These are phyloP conservation scores for Cathartes aura DNA, from an alignment of 2,113 vertebrate species.

Conservation along the genomic window DNA sequence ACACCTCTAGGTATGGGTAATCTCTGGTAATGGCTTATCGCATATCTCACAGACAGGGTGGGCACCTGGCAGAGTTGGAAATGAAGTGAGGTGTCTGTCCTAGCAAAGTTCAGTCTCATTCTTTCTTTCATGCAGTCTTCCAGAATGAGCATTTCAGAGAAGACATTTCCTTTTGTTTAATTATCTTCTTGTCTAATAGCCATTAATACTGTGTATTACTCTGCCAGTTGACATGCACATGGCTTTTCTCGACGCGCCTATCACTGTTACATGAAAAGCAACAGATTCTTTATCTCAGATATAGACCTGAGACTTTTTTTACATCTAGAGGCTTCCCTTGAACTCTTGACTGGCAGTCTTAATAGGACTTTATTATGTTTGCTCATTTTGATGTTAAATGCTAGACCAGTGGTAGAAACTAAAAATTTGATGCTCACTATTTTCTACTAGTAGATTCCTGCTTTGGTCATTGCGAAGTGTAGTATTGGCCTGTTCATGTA, in stretches of 20 bases:
- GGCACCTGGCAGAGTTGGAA: neutral
- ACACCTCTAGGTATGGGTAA: neutral
- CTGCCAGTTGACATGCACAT: neutral
- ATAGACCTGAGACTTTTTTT: neutral
- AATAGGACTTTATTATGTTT: neutral
- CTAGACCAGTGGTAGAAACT: neutral
- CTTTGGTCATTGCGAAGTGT: neutral
- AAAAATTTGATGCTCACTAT: neutral
- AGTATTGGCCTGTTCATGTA: neutral
- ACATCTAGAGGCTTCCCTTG: neutral
- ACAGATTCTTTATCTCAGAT: neutral
- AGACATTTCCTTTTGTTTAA: neutral
- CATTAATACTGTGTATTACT: neutral
- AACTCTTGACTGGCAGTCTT: neutral
- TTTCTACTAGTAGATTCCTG: neutral
- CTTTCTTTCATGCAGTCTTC: neutral
- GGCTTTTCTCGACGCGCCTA: neutral
- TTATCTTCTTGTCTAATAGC: neutral
- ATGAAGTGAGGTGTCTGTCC: neutral
- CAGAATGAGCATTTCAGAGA: neutral
- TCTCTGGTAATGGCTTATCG: neutral
- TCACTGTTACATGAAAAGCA: neutral
- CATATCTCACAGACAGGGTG: neutral
- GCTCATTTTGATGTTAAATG: neutral
- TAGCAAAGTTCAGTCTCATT: neutral